A percentile compares a stretch with the other conserved stretches of the same genome.
Conservation (phyloP, 2,113 vertebrate species). For the Ochotona curzoniae region DNA sequence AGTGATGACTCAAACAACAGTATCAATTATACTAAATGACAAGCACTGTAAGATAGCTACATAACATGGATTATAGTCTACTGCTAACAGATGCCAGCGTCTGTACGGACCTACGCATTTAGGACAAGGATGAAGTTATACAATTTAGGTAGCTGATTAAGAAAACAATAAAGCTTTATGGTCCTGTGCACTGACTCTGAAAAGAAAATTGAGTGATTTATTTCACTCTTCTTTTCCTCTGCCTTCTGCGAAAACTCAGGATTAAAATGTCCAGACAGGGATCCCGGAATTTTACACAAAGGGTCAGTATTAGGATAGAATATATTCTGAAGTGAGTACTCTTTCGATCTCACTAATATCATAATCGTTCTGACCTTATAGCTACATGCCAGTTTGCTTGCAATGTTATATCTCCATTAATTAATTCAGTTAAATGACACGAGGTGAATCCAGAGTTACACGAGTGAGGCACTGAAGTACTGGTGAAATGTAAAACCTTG, state of each 20-base stretch:
- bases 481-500: neutral
- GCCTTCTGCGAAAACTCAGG: neutral
- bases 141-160: neutral
- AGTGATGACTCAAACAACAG: neutral
- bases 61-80: neutral
- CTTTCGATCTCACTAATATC: neutral
- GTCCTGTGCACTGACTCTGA: neutral
- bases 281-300: slow-evolving; percentile 1
- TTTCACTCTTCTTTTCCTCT: slow-evolving; percentile 5
- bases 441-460: neutral
- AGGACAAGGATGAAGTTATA: neutral
- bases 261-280: neutral
- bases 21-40: neutral
- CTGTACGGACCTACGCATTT: neutral
- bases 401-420: neutral
- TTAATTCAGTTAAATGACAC: neutral
- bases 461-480: neutral
- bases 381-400: neutral
- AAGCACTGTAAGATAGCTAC: neutral
- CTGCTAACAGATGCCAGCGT: neutral
- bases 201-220: neutral
- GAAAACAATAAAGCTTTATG: neutral
- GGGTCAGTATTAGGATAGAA: neutral
- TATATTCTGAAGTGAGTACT: neutral
- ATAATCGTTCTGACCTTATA: neutral